Conservation (phyloP, 2,113 vertebrate genomes). For the Clinocottus analis region DNA sequence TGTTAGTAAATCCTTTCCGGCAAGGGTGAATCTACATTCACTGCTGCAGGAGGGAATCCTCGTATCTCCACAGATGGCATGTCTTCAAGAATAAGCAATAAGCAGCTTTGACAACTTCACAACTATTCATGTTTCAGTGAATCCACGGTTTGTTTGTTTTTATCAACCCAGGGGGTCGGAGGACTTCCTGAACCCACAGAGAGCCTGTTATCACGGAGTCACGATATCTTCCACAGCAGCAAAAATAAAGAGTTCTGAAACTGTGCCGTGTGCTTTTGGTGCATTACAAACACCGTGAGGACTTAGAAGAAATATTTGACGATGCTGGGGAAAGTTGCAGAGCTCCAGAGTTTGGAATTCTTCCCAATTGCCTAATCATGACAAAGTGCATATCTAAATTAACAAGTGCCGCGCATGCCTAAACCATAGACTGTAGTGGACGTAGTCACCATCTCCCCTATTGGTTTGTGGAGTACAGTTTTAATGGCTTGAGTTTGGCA, state of each 20-base stretch:
- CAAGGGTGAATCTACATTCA: constrained; percentile 38
- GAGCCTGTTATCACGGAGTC: constrained; percentile 1
- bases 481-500: too few relatives aligned
- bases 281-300: not conserved
- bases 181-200: constrained; percentile 27
- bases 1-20: constrained; percentile 33
- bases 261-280: not conserved
- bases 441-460: too few relatives aligned
- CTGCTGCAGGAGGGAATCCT: constrained; percentile 21
- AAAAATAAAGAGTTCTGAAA: not conserved
- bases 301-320: not conserved
- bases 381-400: too few relatives aligned
- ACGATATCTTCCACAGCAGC: not conserved
- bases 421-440: not conserved
- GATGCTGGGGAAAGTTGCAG: too few relatives aligned
- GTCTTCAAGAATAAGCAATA: constrained; percentile 23
- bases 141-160: constrained; percentile 41
- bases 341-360: too few relatives aligned
- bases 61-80: constrained; percentile 22
- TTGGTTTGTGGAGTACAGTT: not conserved
- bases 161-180: constrained; percentile 30
- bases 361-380: not conserved
- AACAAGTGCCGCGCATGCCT: too few relatives aligned
- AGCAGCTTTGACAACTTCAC: constrained; percentile 48
- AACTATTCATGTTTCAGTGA: constrained; percentile 53